These are phyloP conservation scores for Catocala nupta DNA, from an alignment of 2,888 invertebrate species.

Conservation along the genomic window DNA sequence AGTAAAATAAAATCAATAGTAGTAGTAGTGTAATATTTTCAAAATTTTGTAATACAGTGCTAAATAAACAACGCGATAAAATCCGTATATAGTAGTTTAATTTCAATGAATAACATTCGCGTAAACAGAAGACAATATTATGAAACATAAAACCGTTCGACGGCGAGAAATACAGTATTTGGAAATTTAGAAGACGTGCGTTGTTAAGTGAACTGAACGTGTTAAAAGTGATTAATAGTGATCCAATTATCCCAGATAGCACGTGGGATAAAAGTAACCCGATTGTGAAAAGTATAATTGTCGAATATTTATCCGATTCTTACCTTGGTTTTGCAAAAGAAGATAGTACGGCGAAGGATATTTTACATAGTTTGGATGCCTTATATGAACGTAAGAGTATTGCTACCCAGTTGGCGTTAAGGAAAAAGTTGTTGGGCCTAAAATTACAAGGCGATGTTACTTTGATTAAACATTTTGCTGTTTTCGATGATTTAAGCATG, in stretches of 20 bases:
- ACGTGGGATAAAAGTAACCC: slow-evolving; percentile 21
- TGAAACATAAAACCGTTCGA: neutral
- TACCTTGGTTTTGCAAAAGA: slow-evolving; percentile 15
- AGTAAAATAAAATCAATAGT: too few species aligned
- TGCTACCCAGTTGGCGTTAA: neutral
- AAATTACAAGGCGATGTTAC: too few species aligned
- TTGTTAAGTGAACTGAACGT: slow-evolving; percentile 41
- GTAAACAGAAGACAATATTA: too few species aligned
- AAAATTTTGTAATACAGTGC: too few species aligned
- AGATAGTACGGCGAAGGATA: slow-evolving; percentile 20
- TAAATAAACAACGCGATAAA: too few species aligned
- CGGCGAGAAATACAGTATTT: neutral
- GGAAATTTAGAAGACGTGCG: neutral
- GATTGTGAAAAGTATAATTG: slow-evolving; percentile 40
- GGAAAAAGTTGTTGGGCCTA: neutral
- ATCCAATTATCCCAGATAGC: neutral
- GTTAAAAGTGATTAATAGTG: slow-evolving; percentile 27
- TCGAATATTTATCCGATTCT: slow-evolving; percentile 28
- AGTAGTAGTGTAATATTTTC: too few species aligned
- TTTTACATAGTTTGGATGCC: slow-evolving; percentile 16
- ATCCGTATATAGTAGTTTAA: too few species aligned
- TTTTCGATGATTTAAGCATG: too few species aligned
- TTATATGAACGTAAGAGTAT: neutral
- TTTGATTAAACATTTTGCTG: too few species aligned
- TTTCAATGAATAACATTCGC: too few species aligned